Percentiles rank a stretch among this genome's conserved stretches.
phyloP scores from a whole-genome alignment of 2,888 invertebrate species.

The Tachystola acroxantha region DNA sequence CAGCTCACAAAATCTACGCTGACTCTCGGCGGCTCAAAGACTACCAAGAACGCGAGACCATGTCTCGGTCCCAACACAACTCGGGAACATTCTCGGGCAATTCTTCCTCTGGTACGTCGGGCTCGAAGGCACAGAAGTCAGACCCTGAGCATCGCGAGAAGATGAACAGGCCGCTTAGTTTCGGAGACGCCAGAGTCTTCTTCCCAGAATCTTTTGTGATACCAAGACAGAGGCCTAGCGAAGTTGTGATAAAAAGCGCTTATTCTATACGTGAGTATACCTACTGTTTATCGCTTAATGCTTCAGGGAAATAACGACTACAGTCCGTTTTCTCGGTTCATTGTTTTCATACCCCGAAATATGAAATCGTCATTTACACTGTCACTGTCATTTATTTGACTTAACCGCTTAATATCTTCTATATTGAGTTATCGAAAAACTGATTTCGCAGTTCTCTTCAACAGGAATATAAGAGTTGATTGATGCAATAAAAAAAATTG shows the following conservation, averaged over 20 bases:
- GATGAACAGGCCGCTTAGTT: constrained; percentile 55
- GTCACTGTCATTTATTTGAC: too few species aligned
- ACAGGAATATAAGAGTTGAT: too few species aligned
- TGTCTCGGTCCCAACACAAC: constrained; percentile 53
- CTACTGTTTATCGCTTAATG: neutral
- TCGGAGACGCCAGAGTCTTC: constrained; percentile 67
- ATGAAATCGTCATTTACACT: too few species aligned
- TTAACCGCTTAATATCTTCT: too few species aligned
- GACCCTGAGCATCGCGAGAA: constrained; percentile 46
- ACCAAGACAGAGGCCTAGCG: constrained; percentile 58
- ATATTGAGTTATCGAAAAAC: too few species aligned
- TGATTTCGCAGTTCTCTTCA: too few species aligned
- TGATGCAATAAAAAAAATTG: too few species aligned
- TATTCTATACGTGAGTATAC: constrained; percentile 64
- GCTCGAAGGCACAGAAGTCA: constrained; percentile 57
- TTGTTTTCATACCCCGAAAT: too few species aligned
- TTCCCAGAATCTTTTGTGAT: constrained; percentile 73
- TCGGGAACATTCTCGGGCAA: constrained; percentile 66
- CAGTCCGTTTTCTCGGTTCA: too few species aligned
- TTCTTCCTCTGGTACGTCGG: constrained; percentile 70
- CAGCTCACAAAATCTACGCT: constrained; percentile 64
- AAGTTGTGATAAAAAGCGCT: constrained; percentile 51
- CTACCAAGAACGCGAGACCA: constrained; percentile 48
- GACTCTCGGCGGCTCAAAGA: constrained; percentile 57
- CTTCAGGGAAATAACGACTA: too few species aligned